Evolutionary conservation across 2,888 invertebrate genomes (phyloP).

Genomic region (Spodoptera picta): DNA sequence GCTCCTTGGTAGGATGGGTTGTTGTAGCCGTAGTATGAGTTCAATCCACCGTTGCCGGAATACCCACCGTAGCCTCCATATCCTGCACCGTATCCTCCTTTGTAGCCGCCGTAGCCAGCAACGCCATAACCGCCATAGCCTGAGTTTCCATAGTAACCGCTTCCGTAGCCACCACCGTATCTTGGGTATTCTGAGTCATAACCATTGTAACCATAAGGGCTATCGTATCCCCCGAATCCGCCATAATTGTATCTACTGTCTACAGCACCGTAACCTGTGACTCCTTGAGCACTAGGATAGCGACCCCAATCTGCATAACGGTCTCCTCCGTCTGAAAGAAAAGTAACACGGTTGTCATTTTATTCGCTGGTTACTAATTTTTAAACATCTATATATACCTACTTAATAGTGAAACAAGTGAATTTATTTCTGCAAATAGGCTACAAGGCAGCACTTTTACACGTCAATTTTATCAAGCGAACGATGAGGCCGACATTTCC

Average conservation of each 20-base stretch:
- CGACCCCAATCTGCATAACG: constrained; percentile 77
- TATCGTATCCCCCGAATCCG: constrained; percentile 38
- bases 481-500: no score
- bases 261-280: constrained; percentile 69
- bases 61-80: constrained; percentile 87
- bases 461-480: no score
- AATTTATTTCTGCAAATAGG: no score
- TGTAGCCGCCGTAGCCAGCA: constrained; percentile 21
- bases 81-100: constrained; percentile 21
- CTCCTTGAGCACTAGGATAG: constrained; percentile 64
- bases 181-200: constrained; percentile 34
- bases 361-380: no score
- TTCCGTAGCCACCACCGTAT: constrained; percentile 35
- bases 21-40: constrained; percentile 89
- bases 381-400: no score
- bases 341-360: no score
- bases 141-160: constrained; percentile 30
- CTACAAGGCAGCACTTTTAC: no score
- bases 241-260: constrained; percentile 68
- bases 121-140: constrained; percentile 38
- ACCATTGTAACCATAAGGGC: constrained; percentile 45
- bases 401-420: no score
- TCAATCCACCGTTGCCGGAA: constrained; percentile 89
- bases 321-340: constrained; percentile 67
- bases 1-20: constrained; percentile 86